phyloP scores from a whole-genome alignment of 30 jellyfish, hydroid and myxozoan genomes.

The Nemopilema nomurai region DNA sequence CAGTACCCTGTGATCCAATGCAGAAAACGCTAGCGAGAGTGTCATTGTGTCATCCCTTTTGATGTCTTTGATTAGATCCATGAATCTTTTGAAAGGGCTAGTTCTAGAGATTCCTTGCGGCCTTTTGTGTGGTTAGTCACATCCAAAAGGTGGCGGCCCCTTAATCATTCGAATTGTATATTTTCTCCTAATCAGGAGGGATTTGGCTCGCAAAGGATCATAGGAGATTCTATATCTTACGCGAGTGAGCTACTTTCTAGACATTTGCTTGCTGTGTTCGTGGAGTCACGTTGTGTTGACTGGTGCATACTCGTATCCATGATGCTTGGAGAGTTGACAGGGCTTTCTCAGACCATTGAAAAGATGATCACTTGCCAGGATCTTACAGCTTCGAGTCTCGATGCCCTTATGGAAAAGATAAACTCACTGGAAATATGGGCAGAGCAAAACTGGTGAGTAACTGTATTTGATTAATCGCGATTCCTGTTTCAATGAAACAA shows the following conservation, averaged over 20 bases:
- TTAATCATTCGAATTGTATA: not conserved
- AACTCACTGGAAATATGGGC: slow-evolving; percentile 78
- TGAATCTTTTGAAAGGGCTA: not conserved
- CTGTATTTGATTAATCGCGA: not conserved
- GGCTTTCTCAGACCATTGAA: slow-evolving; percentile 60
- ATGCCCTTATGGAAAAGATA: slow-evolving; percentile 54
- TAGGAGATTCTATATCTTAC: not conserved
- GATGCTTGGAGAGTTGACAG: slow-evolving; percentile 77
- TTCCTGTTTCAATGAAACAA: not conserved
- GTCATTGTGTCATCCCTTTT: no score
- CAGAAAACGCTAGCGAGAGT: no score
- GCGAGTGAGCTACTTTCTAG: slow-evolving; percentile 29
- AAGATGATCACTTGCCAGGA: slow-evolving; percentile 78
- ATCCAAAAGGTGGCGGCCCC: not conserved
- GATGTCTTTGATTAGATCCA: no score
- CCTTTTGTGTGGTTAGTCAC: not conserved
- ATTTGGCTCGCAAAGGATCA: not conserved
- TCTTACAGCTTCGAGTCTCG: slow-evolving; percentile 63
- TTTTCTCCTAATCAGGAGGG: not conserved
- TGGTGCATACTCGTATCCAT: slow-evolving; percentile 85
- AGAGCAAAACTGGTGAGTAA: slow-evolving; percentile 79
- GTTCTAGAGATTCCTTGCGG: not conserved
- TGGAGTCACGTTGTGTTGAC: slow-evolving; percentile 90
- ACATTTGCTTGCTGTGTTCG: slow-evolving; percentile 74
- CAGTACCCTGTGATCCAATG: no score